A percentile compares a stretch with the other conserved stretches of the same genome.
These are phyloP conservation scores for Axea sp. DNA, from an alignment of 2,888 invertebrate genomes.

Conservation along the genomic window DNA sequence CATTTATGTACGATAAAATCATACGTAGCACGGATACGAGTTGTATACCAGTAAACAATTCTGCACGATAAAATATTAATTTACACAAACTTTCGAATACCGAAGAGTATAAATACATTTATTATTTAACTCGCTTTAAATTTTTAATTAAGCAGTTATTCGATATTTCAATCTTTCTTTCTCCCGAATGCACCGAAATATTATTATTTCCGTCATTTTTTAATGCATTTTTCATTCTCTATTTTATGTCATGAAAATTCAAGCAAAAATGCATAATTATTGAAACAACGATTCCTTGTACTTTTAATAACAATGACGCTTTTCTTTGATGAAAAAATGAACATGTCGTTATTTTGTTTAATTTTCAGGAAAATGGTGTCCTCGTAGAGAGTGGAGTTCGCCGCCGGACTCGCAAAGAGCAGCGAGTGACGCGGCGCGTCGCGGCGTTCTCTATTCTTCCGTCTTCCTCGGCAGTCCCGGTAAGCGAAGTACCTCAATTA, in stretches of 20 bases:
- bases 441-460: conserved; percentile 93
- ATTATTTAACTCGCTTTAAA: too few species aligned
- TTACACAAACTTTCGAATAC: conserved; percentile 15
- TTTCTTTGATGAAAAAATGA: too few species aligned
- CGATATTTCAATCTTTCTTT: too few species aligned
- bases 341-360: too few species aligned
- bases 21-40: neutral
- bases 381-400: conserved; percentile 93
- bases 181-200: too few species aligned
- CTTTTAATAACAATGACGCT: too few species aligned
- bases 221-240: too few species aligned
- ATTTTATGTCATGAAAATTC: too few species aligned
- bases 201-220: too few species aligned
- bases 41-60: conserved; percentile 25
- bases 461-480: conserved; percentile 96
- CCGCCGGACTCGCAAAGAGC: conserved; percentile 89
- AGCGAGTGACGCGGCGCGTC: conserved; percentile 86
- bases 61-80: conserved; percentile 13
- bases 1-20: conserved; percentile 34
- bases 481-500: conserved; percentile 80
- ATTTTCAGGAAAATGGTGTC: conserved; percentile 93
- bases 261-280: too few species aligned
- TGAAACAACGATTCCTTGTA: too few species aligned
- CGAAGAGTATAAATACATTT: neutral
- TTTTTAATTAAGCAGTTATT: too few species aligned